Percentiles rank a stretch among this genome's conserved stretches.
These are phyloP conservation scores for Lordiphosa fenestrarum DNA, from an alignment of 2,888 invertebrate genomes.

Conservation along the genomic window DNA sequence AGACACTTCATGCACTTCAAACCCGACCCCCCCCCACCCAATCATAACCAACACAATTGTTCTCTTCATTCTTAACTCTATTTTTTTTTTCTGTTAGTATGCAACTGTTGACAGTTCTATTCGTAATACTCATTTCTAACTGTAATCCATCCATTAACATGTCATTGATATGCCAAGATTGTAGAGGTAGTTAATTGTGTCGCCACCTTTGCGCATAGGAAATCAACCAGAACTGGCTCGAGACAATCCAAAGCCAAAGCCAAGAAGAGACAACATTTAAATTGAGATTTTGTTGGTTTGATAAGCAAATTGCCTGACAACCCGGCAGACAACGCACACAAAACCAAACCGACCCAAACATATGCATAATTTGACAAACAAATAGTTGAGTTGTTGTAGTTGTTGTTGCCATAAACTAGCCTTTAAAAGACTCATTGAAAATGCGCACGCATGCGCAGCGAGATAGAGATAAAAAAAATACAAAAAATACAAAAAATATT, in stretches of 20 bases:
- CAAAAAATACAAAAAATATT: not conserved
- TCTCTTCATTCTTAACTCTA: conserved; percentile 8
- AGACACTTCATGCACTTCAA: conserved; percentile 1
- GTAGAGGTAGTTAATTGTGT: conserved; percentile 14
- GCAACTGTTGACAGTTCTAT: conserved; percentile 14
- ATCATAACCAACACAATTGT: conserved; percentile 1
- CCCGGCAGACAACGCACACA: not conserved
- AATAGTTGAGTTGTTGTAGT: conserved; percentile 7
- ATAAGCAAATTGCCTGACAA: conserved; percentile 11
- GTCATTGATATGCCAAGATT: conserved; percentile 45
- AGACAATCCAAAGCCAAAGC: conserved; percentile 1
- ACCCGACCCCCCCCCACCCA: no score
- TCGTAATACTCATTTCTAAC: conserved; percentile 36
- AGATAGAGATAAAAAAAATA: conserved; percentile 4
- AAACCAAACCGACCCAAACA: conserved; percentile 10
- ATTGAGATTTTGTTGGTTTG: conserved; percentile 6
- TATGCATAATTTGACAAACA: conserved; percentile 30
- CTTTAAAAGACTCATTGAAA: conserved; percentile 48
- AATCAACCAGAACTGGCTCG: conserved; percentile 20
- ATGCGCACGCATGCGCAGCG: conserved; percentile 67
- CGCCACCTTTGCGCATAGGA: conserved; percentile 7
- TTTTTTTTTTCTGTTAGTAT: conserved; percentile 1
- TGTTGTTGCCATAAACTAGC: conserved; percentile 7
- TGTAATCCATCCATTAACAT: conserved; percentile 46
- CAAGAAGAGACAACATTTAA: conserved; percentile 4